Base-by-base conservation (phyloP, 1,140 invertebrate genomes). In the Bombus superbus region DNA sequence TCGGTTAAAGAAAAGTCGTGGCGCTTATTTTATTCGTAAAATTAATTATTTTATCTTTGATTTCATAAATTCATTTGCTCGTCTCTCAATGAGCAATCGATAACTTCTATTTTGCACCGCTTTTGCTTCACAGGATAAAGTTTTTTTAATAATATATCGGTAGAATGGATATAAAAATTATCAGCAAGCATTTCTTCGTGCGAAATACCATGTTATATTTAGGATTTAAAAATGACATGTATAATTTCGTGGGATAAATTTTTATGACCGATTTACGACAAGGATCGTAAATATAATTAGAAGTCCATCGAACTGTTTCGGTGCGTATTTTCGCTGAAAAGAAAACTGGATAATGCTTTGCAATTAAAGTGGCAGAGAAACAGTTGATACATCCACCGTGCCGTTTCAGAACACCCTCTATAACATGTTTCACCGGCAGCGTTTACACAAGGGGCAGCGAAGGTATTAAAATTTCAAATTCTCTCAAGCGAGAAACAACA, bases 391-490 rank as follows among this genome's bases (percentile, higher is more conserved):
- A 44, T 72, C 32, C 44, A 59, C 47, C 15, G 53, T 66, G 66
- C 40, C 76, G 53, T 79, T 85, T 72, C 32, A 59, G 76, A 62
- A 71, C 53, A 57, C 40, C 69, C 83, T 71, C 76, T 72, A 79
- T 53, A 62, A 47, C 83, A 79, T 25, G 76, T 53, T 64, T 35
- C 42, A 69, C 76, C 75, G n/a, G 53, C 57, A 22, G 59, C 71
- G 83, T 85, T 85, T 85, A 72, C 83, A 85, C 57, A 71, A 80
- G 83, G 83, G 83, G 76, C 62, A 85, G 81, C 69, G 76, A 76
- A 83, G 76, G 83, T 80, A 85, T 85, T 85, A 85, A 85, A 85
- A 85, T 85, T 85, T 85, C 83, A 85, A 80, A 85, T 85, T 85
- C 80, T 71, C 83, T 79, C 76, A 44, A 73, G 25, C 57, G 68